Base-by-base conservation (phyloP, 2,113 vertebrate species). In the Trichechus manatus region DNA sequence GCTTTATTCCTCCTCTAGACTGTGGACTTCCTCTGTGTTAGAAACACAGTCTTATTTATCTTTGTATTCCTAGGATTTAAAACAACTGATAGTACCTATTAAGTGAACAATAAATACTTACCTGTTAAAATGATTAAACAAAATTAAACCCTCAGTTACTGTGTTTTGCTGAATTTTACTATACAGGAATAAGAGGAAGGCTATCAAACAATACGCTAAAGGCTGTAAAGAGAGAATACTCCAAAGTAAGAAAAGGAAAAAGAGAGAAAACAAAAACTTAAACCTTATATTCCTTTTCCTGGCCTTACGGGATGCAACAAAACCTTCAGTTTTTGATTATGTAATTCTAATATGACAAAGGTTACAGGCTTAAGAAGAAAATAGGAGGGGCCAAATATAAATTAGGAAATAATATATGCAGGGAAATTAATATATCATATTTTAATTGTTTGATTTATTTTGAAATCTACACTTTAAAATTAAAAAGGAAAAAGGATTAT, bases 1-100 rank as follows among this genome's bases (percentile, higher is more conserved):
- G 86, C 92, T 84, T 92, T 39, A 79, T 96, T 78, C 94, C 7
- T 53, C 66, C 78, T 90, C 47, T 84, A 90, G 66, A 39, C 84
- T 74, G 6, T 88, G 39, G 33, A 93, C 27, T n/a, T 72, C 11
- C 10, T 87, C 42, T 96, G 9, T 87, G 7, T 84, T 87, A 87
- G 20, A 87, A 97, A 91, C 33, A 79, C 33, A 79, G 75, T 89
- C 74, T 83, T 96, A 94, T 74, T 47, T 47, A 47, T 47, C 47
- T 47, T 47, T 47, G 47, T 10, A 47, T 47, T 47, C 47, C 47
- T 47, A 20, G 78, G 22, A 83, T 44, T 82, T 89, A 87, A 29
- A 91, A 44, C 59, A 92, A 88, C 19, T n/a, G 42, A 47, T 91
- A 77, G 42, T 59, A 42, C 80, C 61, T 84, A 64, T 56, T 87